Evolutionary conservation across 2,888 invertebrate genomes (phyloP), one percentile per base, ranked within the genome.

Genomic region (Cynaeus angustus): DNA sequence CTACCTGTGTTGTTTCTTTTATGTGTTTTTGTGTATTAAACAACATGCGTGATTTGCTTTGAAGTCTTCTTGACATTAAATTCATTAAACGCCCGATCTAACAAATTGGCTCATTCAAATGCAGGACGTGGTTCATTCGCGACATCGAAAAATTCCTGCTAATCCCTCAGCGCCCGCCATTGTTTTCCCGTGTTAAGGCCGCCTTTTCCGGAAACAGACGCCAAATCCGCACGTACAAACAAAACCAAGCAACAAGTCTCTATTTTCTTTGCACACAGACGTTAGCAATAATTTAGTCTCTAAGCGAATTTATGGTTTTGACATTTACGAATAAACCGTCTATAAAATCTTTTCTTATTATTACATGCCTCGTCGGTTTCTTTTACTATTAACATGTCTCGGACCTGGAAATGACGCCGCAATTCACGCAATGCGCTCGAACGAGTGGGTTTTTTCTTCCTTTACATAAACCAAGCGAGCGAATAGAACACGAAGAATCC

Each of bases 291-390:
- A 59, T 59, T 59, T 46, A 46, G 46, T 46, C 46, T 16, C 33
- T 13, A 13, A 30, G 26, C 58, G 33, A 37, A 14, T 59, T 59
- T 16, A 46, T 59, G 59, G 46, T 59, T 59, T 16, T 59, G 59
- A 59, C 59, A 33, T 45, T 16, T 46, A 26, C 59, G 59, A 46
- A 28, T 33, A 41, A 56, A 56, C 56, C 56, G 21, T 56, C 41
- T 12, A 56, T 56, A 46, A 16, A 59, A 45, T 26, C 46, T 46
- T 59, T 59, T 46, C 59, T 59, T 59, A 59, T 59, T 59, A 59
- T 46, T 46, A 46, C 46, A 59, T 46, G 59, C 46, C 59, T 59
- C 59, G 59, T 59, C 59, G 46, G 46, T 46, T 59, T 59, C 59
- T 46, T 46, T 59, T 33, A 59, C 33, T 33, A 59, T 59, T 59